Evolutionary conservation across 2,113 vertebrate species (phyloP).

Genomic region (Gopherus evgoodei): DNA sequence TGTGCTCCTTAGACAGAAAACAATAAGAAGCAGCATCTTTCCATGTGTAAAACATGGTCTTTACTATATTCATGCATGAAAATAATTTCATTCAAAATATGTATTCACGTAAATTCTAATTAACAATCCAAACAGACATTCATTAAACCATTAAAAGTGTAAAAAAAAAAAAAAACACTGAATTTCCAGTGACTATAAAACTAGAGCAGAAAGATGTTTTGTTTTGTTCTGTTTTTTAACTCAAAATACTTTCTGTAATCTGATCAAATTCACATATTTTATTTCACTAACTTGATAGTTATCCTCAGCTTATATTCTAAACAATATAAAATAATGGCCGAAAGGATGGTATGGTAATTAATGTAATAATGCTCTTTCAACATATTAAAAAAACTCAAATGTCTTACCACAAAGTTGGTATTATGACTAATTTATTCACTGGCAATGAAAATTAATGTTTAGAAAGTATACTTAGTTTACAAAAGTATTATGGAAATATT

Average conservation of each 20-base stretch:
- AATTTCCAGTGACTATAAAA: neutral
- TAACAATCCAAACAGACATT: neutral
- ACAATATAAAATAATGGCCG: neutral
- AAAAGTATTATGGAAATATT: neutral
- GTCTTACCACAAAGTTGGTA: neutral
- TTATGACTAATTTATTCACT: neutral
- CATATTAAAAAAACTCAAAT: neutral
- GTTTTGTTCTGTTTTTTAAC: neutral
- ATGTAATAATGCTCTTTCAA: neutral
- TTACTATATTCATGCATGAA: neutral
- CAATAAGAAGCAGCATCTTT: neutral
- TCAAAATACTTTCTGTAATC: neutral
- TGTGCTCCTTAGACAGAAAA: fast-evolving
- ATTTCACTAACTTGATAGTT: neutral
- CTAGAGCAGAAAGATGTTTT: neutral
- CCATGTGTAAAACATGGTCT: neutral
- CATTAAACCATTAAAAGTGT: neutral
- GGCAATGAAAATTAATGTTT: neutral
- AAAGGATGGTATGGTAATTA: neutral
- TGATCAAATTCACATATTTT: neutral
- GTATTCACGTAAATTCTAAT: neutral
- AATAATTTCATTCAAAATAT: neutral
- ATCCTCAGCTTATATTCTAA: neutral
- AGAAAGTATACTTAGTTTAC: neutral
- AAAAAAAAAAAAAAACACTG: neutral